Conservation (phyloP, 2,797 vertebrate genomes). For the Cirrhinus molitorella region DNA sequence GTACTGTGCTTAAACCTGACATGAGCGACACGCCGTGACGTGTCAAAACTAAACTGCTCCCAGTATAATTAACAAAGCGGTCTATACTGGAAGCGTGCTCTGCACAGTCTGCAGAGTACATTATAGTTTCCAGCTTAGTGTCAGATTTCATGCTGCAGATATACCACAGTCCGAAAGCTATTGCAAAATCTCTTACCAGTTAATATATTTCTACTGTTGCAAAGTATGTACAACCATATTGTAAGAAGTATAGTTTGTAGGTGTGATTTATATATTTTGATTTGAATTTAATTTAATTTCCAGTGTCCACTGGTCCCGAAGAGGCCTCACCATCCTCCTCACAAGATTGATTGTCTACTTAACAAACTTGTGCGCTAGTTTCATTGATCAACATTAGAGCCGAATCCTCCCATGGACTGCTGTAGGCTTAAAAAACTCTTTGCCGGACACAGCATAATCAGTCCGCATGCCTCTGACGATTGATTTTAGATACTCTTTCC, state of each 20-base stretch:
- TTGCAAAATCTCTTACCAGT: not conserved
- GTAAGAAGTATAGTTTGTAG: not conserved
- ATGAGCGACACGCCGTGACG: not conserved
- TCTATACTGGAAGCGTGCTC: conserved; percentile 4
- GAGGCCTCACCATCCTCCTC: not conserved
- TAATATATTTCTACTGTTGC: not conserved
- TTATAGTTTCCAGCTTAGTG: conserved; percentile 8
- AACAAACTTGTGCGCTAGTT: conserved; percentile 54
- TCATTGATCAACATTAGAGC: conserved; percentile 56
- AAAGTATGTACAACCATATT: not conserved
- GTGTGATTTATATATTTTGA: not conserved
- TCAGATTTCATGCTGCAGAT: conserved; percentile 21
- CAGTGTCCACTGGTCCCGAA: not conserved
- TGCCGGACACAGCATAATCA: conserved; percentile 53
- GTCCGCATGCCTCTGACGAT: conserved; percentile 50
- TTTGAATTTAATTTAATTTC: not conserved
- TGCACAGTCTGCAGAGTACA: not conserved
- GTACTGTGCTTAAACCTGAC: not conserved
- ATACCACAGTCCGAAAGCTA: not conserved
- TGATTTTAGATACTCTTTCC: conserved; percentile 60
- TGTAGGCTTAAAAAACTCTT: conserved; percentile 53
- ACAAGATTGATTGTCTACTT: conserved; percentile 53
- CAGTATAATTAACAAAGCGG: not conserved
- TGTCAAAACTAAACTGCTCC: not conserved
- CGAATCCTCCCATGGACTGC: conserved; percentile 46